These are phyloP conservation scores for Actinia equina DNA, from an alignment of 64 coral and sea anemone species.

Conservation along the genomic window DNA sequence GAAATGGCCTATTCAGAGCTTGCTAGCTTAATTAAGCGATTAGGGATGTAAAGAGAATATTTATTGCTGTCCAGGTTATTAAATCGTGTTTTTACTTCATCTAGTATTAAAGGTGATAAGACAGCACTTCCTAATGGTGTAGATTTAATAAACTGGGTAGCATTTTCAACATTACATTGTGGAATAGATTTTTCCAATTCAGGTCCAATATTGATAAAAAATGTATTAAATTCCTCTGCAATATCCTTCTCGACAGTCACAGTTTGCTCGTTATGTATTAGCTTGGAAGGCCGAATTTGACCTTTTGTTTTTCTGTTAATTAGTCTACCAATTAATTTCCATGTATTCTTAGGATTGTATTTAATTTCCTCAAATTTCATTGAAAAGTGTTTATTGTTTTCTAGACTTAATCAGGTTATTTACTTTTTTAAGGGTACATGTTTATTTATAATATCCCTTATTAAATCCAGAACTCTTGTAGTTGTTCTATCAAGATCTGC, in stretches of 20 bases:
- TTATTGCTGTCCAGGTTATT: slow-evolving; percentile 35
- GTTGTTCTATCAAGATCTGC: slow-evolving; percentile 23
- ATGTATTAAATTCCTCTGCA: slow-evolving; percentile 62
- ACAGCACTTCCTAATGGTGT: slow-evolving; percentile 46
- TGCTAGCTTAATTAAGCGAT: slow-evolving; percentile 42
- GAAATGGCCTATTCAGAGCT: too few relatives aligned
- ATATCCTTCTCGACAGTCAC: slow-evolving; percentile 41
- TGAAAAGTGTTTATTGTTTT: slow-evolving; percentile 33
- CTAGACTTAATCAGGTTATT: slow-evolving; percentile 40
- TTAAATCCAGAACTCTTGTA: slow-evolving; percentile 16
- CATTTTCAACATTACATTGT: neutral
- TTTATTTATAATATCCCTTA: slow-evolving; percentile 26
- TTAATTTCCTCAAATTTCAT: slow-evolving; percentile 35
- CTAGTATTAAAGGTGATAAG: slow-evolving; percentile 32
- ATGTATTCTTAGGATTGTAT: slow-evolving; percentile 38
- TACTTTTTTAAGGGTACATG: slow-evolving; percentile 28
- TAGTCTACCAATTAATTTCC: slow-evolving; percentile 39
- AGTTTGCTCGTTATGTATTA: slow-evolving; percentile 36
- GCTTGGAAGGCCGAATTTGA: slow-evolving; percentile 29
- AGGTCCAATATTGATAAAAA: slow-evolving; percentile 66
- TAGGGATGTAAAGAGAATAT: slow-evolving; percentile 41
- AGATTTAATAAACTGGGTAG: neutral
- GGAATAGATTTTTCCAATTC: slow-evolving; percentile 23
- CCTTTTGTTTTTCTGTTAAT: slow-evolving; percentile 61
- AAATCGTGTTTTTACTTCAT: slow-evolving; percentile 26